Evolutionary conservation across 2,797 vertebrate genomes (phyloP).

Genomic region (Pseudocheirus occidentalis): DNA sequence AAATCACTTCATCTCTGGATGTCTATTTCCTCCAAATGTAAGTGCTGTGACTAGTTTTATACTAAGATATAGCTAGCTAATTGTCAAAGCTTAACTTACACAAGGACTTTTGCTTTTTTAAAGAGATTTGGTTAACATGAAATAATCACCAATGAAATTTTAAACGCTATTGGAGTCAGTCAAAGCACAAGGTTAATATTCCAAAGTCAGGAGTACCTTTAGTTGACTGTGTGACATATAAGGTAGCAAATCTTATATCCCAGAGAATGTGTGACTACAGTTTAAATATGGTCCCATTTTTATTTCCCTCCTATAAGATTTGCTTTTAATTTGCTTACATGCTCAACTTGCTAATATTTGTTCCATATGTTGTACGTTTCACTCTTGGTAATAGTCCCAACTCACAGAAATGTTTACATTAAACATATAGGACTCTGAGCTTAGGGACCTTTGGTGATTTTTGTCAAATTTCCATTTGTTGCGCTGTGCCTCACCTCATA

Average conservation of each 20-base stretch:
- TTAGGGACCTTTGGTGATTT: not conserved
- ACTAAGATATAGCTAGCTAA: not conserved
- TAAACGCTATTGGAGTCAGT: not conserved
- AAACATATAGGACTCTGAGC: not conserved
- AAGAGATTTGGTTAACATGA: not conserved
- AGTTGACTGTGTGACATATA: not conserved
- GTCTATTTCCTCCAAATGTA: not conserved
- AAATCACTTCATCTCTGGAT: not conserved
- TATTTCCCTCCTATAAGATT: conserved; percentile 35
- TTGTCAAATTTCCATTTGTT: not conserved
- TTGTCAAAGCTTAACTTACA: conserved; percentile 23
- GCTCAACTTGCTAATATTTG: not conserved
- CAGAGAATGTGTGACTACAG: not conserved
- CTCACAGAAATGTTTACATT: not conserved
- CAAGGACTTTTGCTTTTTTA: conserved; percentile 28
- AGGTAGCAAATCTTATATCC: not conserved
- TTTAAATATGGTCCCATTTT: conserved; percentile 2
- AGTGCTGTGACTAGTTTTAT: not conserved
- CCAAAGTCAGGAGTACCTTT: conserved; percentile 23
- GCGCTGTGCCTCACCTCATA: conserved; percentile 88
- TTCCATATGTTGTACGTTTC: not conserved
- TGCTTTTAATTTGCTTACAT: conserved; percentile 9
- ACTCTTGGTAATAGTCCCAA: not conserved
- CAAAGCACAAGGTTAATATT: not conserved
- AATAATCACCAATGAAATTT: not conserved